Evolutionary conservation across 1,140 invertebrate species (phyloP), one percentile per base, ranked within the genome.

Genomic region (Odontomachus brunneus): DNA sequence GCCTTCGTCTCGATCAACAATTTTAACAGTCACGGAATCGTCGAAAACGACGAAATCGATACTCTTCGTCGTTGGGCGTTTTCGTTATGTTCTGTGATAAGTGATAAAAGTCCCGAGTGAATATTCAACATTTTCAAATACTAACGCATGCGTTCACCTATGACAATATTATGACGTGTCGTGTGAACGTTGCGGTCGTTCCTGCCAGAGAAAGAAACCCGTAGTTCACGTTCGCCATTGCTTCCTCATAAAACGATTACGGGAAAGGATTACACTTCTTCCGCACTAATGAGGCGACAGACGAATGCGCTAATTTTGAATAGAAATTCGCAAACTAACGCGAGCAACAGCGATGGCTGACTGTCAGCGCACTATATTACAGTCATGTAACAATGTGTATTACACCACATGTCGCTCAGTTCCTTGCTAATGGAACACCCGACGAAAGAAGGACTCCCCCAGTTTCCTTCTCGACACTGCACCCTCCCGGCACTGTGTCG

Each of bases 381-480:
- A 82, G 22, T 11, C 48, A 19, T 19, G 59, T 15, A 67, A 59
- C 59, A 33, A n/a, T 57, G 24, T 86, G 62, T 60, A 48, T 75
- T 76, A 84, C 85, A 81, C 57, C 75, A 87, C 65, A 63, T 72
- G 85, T 84, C 53, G 65, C 57, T 29, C 63, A 44, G 71, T 55
- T 87, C 67, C 74, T 84, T 84, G 67, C 69, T 88, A 88, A 88
- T 65, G 65, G 49, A 84, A 87, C 75, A 84, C 82, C 82, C 84
- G 84, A 71, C 71, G 86, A 87, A 87, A 69, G 73, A 65, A 72
- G 69, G 48, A 51, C 57, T 29, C 29, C 75, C 55, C 59, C 38
- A 51, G 38, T 85, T 83, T 88, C 78, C 84, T 86, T 67, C 67
- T 86, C 72, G 69, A 22, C 65, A 33, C 1, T 38, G 38, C 57